Base-by-base conservation (phyloP, 2,888 invertebrate genomes). In the Augochlorella aurata region DNA sequence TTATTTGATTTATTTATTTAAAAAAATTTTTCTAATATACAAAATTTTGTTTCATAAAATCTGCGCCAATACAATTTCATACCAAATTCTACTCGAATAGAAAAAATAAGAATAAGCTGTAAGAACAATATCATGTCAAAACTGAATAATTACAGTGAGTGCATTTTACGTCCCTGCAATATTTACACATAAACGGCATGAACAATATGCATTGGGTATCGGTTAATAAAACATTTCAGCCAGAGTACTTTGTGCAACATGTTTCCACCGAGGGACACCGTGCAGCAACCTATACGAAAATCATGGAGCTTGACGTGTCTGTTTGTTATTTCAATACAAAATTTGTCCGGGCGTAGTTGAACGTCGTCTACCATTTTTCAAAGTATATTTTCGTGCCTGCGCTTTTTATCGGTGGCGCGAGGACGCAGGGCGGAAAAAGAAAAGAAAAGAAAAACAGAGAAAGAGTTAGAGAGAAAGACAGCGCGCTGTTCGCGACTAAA, bases 401-500 rank as follows among this genome's bases (percentile, higher is more conserved):
- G 38, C 49, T 72, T 74, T 74, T 80, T 75, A 29, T 61, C 21
- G n/a, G 10, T n/a, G 24, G 18, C 3, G 58, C 18, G 16, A 12
- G 21, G 12, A 44, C 16, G 14, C 18, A 47, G 18, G 24, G 1
- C 38, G 10, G 29, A 63, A n/a, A 63, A 63, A 29, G 76, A 38
- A 18, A 63, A 10, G 38, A 10, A 38, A 38, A 1, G 3, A n/a
- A 18, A 63, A 38, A 38, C 2, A 18, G 9, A 63, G 9, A 63
- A 18, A 54, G 54, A 21, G 21, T 4, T 9, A 38, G 38, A 38
- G 18, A 58, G 58, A 58, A 24, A 24, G 58, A 24, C 16, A 18
- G 3, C 29, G 18, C 8, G 18, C 9, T 78, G 86, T 79, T 80
- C 81, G 85, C 84, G 84, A 85, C 89, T 84, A 89, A 90, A 90